phyloP scores from a whole-genome alignment of 2,113 vertebrate genomes.

The Microtus pennsylvanicus region DNA sequence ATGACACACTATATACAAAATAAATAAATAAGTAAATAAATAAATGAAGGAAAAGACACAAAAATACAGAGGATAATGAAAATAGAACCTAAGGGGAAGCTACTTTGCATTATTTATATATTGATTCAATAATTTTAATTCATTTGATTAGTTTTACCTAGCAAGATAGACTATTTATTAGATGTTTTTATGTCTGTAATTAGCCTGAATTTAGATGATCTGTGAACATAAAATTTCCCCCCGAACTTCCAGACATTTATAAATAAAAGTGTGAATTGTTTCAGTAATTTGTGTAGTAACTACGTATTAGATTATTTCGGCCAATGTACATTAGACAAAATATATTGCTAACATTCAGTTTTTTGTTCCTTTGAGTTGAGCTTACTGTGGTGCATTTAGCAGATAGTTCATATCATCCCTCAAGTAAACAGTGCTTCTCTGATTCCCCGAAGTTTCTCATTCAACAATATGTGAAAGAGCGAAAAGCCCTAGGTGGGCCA shows the following conservation, averaged over 20 bases:
- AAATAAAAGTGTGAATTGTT: not conserved
- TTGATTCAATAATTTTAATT: not conserved
- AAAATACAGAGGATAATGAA: not conserved
- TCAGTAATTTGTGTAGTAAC: not conserved
- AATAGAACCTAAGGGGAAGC: not conserved
- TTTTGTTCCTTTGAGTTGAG: not conserved
- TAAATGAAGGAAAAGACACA: not conserved
- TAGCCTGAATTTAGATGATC: not conserved
- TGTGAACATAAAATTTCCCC: not conserved
- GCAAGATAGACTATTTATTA: not conserved
- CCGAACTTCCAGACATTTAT: not conserved
- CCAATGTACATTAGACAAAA: not conserved
- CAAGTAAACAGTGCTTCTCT: rapidly evolving
- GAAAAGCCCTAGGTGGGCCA: not conserved
- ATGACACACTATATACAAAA: not conserved
- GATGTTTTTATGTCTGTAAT: not conserved
- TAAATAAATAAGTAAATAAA: not conserved
- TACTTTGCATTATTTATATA: not conserved
- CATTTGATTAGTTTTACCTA: not conserved
- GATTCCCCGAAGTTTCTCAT: not conserved
- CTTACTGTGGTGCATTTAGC: not conserved
- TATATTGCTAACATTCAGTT: not conserved
- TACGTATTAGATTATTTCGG: not conserved
- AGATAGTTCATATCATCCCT: not conserved
- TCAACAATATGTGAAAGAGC: not conserved